Evolutionary conservation across 92 coral and sea anemone species (phyloP).

Genomic region (Actinernus sp.): DNA sequence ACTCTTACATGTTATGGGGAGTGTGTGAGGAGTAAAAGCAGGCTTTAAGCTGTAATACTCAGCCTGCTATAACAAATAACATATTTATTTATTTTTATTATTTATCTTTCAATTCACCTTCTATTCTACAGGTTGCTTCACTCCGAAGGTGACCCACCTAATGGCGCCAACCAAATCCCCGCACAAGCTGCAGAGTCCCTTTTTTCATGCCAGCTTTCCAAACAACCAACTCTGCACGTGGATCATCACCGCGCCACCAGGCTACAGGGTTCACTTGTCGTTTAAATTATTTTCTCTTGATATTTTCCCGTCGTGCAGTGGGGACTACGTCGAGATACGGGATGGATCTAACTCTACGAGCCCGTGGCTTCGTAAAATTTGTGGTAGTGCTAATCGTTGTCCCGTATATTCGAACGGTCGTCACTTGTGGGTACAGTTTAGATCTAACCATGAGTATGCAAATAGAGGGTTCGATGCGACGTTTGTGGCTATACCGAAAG

Average conservation of each 20-base stretch:
- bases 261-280: background rate
- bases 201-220: no score
- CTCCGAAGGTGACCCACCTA: no score
- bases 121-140: no score
- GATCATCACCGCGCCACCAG: constrained; percentile 2
- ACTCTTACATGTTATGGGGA: no score
- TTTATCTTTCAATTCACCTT: no score
- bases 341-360: background rate
- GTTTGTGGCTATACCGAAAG: no score
- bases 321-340: constrained; percentile 2
- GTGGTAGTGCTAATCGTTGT: background rate
- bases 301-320: background rate
- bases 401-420: background rate
- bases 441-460: background rate
- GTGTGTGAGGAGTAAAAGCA: no score
- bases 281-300: background rate
- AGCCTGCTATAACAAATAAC: no score
- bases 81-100: no score
- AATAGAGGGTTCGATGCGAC: background rate
- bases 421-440: background rate
- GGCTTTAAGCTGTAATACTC: no score
- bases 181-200: no score
- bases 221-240: constrained; percentile 2
- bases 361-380: constrained; percentile 1
- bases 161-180: no score